Base-by-base conservation (phyloP, 2,113 vertebrate species). In the Mormoops blainvillei region DNA sequence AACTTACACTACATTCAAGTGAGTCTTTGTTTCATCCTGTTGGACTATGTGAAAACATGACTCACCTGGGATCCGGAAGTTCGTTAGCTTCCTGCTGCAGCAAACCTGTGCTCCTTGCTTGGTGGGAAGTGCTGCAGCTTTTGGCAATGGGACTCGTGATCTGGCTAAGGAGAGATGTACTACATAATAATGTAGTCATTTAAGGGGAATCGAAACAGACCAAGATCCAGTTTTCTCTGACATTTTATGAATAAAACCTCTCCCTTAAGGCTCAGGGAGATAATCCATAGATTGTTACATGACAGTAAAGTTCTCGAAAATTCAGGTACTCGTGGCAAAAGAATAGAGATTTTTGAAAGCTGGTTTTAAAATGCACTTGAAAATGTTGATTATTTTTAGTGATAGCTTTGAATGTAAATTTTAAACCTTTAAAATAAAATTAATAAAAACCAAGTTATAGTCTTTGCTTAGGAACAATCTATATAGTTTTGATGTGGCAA, bases 361-460 rank as follows among this genome's bases (percentile, higher is more conserved):
- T 48, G 24, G 50, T 33, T 90, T 91, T 78, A 82, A 18, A 95
- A 77, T 54, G 13, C 10, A 73, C 52, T 91, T 88, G 43, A 73
- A 61, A 28, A 61, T 61, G 58, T 61, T 26, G 56, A 58, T 24
- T 61, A 61, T 28, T 61, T 61, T 61, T 28, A 61, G 58, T 58
- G 56, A 58, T 8, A 89, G 70, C 61, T 89, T 84, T 89, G 45
- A 95, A 84, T 41, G 14, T 61, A 61, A 92, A 95, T 77, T 77
- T 87, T 63, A 95, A 88, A 95, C 7, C 10, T 67, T 92, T 78
- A 81, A 77, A 78, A 78, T 83, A 84, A 93, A 92, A 26, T 11
- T 26, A 58, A 58, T 77, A 89, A 65, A 94, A 87, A 14, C 31
- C n/a, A 92, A 80, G n/a, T 45, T 58, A 36, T 56, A 45, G 28